These are phyloP conservation scores for Cydia pomonella DNA, from an alignment of 1,140 invertebrate species.

Conservation along the genomic window DNA sequence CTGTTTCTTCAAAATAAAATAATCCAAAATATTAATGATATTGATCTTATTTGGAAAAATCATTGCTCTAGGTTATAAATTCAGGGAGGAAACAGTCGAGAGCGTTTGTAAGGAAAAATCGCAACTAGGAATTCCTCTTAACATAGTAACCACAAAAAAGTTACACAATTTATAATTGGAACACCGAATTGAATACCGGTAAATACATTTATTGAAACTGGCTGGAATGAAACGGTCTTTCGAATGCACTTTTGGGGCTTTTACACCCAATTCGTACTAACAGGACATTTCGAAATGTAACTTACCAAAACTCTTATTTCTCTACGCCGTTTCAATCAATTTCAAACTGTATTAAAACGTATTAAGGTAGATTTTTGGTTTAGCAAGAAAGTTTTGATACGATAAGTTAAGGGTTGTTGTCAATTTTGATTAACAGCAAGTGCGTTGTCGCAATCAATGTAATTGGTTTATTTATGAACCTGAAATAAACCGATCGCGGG, in stretches of 20 bases:
- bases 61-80: no score
- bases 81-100: no score
- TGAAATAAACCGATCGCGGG: conserved; percentile 1
- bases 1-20: no score
- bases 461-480: conserved; percentile 51
- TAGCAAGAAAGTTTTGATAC: neutral
- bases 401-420: neutral
- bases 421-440: conserved; percentile 56
- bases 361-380: neutral
- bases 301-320: neutral
- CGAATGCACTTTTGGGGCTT: conserved; percentile 51
- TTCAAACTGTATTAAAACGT: neutral
- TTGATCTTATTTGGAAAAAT: no score
- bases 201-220: conserved; percentile 20
- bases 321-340: neutral
- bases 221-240: conserved; percentile 44
- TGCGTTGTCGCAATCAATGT: conserved; percentile 62
- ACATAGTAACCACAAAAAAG: neutral
- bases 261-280: conserved; percentile 44
- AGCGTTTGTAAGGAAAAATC: no score
- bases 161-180: conserved; percentile 35
- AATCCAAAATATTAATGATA: no score
- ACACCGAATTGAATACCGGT: conserved; percentile 36
- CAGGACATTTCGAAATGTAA: conserved; percentile 30
- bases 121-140: no score